phyloP scores from a whole-genome alignment of 2,113 vertebrate genomes.

The Setophaga petechia region DNA sequence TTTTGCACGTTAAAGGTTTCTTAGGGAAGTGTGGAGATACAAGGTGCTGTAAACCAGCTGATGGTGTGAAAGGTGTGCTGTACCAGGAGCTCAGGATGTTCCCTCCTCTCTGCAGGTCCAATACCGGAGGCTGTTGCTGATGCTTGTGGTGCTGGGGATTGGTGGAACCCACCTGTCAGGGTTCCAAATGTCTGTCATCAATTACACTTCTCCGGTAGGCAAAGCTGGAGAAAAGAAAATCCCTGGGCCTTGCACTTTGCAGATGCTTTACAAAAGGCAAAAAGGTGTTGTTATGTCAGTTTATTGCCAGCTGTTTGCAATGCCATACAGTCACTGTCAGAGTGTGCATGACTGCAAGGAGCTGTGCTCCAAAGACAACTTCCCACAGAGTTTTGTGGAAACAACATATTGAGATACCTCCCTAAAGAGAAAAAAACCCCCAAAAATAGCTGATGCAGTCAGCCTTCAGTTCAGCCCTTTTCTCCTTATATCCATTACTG shows the following conservation, averaged over 20 bases:
- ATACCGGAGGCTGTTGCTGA: neutral
- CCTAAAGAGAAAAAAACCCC: neutral
- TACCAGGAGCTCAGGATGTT: neutral
- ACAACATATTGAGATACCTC: neutral
- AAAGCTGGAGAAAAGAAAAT: neutral
- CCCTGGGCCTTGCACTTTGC: neutral
- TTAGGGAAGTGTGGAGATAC: neutral
- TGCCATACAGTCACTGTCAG: neutral
- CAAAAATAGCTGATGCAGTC: neutral
- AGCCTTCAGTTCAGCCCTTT: neutral
- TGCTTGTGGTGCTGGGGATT: constrained; percentile 74
- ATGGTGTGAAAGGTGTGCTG: neutral
- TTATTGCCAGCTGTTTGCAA: neutral
- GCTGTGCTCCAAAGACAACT: neutral
- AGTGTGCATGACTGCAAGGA: neutral
- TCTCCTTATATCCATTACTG: neutral
- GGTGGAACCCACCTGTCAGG: constrained; percentile 82
- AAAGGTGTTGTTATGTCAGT: neutral
- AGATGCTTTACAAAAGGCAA: neutral
- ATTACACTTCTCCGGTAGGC: constrained; percentile 80
- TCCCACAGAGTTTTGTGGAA: neutral
- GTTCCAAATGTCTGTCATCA: constrained; percentile 80
- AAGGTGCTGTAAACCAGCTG: neutral
- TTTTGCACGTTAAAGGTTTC: neutral
- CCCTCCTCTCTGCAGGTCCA: constrained; percentile 18